Conservation (phyloP, 1,140 invertebrate genomes). For the Drosophila navojoa region DNA sequence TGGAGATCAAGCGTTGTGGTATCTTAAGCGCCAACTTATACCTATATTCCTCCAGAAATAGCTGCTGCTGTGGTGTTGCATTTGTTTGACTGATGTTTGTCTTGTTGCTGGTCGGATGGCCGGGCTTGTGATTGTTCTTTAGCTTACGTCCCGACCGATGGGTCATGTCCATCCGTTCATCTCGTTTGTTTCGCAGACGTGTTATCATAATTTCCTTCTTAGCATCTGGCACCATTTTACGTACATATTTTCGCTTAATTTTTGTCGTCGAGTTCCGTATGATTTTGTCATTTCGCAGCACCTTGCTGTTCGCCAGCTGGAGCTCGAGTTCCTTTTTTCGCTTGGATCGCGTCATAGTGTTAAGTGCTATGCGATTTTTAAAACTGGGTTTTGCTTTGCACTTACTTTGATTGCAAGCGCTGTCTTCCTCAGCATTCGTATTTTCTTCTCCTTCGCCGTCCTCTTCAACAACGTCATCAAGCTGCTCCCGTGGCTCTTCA, state of each 20-base stretch:
- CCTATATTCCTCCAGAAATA: conserved; percentile 87
- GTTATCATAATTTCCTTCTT: conserved; percentile 72
- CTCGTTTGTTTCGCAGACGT: conserved; percentile 58
- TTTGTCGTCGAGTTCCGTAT: conserved; percentile 77
- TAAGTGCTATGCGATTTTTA: conserved; percentile 60
- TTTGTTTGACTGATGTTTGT: conserved; percentile 18
- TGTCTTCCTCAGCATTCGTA: conserved; percentile 4
- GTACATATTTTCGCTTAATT: conserved; percentile 75
- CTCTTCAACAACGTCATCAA: not conserved
- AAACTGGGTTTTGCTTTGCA: conserved; percentile 27
- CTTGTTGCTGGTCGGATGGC: not conserved
- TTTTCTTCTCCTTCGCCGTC: not conserved
- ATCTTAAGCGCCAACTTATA: conserved; percentile 92
- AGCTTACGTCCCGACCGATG: conserved; percentile 54
- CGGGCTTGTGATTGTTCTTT: conserved; percentile 9
- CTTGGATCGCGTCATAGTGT: conserved; percentile 83
- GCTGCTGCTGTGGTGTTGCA: conserved; percentile 57
- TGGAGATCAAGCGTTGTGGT: conserved; percentile 90
- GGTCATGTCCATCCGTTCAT: conserved; percentile 17
- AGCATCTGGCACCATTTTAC: conserved; percentile 64
- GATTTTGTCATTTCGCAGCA: conserved; percentile 80
- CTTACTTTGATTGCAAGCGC: conserved; percentile 4
- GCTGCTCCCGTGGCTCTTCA: not conserved
- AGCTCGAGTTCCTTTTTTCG: conserved; percentile 76
- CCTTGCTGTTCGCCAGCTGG: conserved; percentile 82